phyloP scores from a whole-genome alignment of 2,113 vertebrate species.

The Romanogobio albipinnatus region DNA sequence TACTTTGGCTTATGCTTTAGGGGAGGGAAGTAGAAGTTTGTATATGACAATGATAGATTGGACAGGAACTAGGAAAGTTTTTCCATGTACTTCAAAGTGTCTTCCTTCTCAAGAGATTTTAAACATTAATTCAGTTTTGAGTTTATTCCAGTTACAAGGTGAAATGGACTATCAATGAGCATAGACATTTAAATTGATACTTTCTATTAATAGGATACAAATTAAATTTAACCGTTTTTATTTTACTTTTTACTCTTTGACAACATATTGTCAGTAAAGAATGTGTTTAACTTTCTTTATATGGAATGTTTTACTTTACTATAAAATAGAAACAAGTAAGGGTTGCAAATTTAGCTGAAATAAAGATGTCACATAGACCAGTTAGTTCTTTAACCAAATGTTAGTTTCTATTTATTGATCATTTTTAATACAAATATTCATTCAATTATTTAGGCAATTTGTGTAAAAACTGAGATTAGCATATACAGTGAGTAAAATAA shows the following conservation, averaged over 20 bases:
- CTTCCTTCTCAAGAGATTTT: constrained; percentile 1
- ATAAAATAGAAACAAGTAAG: too few species aligned
- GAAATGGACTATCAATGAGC: background rate
- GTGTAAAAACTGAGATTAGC: background rate
- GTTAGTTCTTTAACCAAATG: background rate
- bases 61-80: constrained; percentile 13
- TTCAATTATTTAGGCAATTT: background rate
- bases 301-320: background rate
- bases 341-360: background rate
- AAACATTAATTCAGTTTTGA: background rate
- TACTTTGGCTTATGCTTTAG: constrained; percentile 19
- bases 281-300: background rate
- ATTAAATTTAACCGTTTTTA: background rate
- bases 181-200: background rate
- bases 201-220: background rate
- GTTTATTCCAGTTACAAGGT: background rate
- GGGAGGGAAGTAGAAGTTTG: background rate
- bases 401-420: background rate
- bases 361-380: background rate
- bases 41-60: constrained; percentile 17
- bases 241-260: background rate
- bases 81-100: background rate
- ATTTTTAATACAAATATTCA: background rate
- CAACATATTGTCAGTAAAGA: background rate
- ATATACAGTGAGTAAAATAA: too few species aligned